Evolutionary conservation across 2,113 vertebrate genomes (phyloP), one percentile per base, ranked within the genome.

Genomic region (Elephas maximus): DNA sequence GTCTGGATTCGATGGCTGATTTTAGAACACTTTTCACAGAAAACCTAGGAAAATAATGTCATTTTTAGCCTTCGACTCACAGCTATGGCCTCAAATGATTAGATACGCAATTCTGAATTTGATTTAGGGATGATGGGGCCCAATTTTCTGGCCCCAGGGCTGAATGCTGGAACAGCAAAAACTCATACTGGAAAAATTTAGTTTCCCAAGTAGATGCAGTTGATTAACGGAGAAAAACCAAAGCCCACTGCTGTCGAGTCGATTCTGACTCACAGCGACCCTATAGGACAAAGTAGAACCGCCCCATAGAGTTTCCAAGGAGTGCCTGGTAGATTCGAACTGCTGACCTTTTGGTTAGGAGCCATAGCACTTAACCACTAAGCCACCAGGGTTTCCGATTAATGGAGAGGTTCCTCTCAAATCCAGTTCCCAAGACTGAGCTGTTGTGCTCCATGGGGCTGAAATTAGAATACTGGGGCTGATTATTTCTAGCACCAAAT

Each of bases 331-430:
- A 37, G 37, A 37, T 37, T 37, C 37, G 37, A 37, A 37, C 37
- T 37, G 37, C 37, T 37, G 37, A 37, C 37, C 37, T 37, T 37
- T 37, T 37, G 37, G 37, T 37, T 37, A 37, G 37, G 37, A 37
- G 37, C 37, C 37, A 37, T 37, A 37, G 37, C 37, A 37, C 37
- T 37, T 37, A 37, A 37, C 37, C 37, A 37, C 37, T 37, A 37
- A 37, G 37, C 37, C 37, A 37, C 37, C 37, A 37, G 37, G 37
- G 37, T 37, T 37, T 37, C 37, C 37, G 37, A 37, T 37, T 97
- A 96, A 96, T 97, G 93, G 53, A 93, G 85, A 95, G 30, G 74
- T 76, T 95, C 37, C 92, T 89, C 78, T 94, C 60, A 96, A 96
- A 90, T 90, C 48, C 37, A 48, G 60, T 30, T 95, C 88, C 51